phyloP scores from a whole-genome alignment of 2,113 vertebrate species.

The Mixornis gularis region DNA sequence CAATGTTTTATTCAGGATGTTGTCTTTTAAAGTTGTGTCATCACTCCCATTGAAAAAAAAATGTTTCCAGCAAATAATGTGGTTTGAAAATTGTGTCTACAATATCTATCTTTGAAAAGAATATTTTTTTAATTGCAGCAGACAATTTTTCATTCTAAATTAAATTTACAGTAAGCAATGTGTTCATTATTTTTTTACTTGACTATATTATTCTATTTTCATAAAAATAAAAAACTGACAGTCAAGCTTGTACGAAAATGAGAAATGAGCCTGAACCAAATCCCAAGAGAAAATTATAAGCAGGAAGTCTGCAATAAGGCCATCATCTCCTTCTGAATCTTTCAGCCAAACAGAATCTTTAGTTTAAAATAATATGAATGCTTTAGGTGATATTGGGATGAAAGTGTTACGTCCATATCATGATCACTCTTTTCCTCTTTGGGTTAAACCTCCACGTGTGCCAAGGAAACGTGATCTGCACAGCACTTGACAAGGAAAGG shows the following conservation, averaged over 20 bases:
- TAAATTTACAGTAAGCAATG: constrained; percentile 33
- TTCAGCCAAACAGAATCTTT: neutral
- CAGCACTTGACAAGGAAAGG: fast-evolving
- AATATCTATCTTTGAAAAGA: constrained; percentile 2
- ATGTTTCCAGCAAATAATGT: neutral
- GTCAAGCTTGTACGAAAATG: neutral
- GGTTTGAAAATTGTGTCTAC: neutral
- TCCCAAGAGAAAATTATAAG: neutral
- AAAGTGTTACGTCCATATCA: neutral
- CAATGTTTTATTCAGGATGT: constrained; percentile 16
- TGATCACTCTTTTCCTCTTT: neutral
- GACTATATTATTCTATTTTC: neutral
- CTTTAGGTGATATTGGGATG: neutral
- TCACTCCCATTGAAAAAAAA: neutral
- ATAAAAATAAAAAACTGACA: constrained; percentile 10
- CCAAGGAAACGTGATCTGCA: fast-evolving
- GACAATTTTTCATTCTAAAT: constrained; percentile 33
- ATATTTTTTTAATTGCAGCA: neutral
- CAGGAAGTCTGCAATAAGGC: constrained; percentile 20
- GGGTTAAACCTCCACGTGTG: neutral
- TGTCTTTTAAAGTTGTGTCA: constrained; percentile 34
- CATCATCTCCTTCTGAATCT: neutral
- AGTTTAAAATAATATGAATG: neutral
- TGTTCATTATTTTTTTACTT: constrained; percentile 45
- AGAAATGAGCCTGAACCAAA: constrained; percentile 21